Conservation (phyloP, 2,888 invertebrate genomes). For the Pharmacophagus antenor region DNA sequence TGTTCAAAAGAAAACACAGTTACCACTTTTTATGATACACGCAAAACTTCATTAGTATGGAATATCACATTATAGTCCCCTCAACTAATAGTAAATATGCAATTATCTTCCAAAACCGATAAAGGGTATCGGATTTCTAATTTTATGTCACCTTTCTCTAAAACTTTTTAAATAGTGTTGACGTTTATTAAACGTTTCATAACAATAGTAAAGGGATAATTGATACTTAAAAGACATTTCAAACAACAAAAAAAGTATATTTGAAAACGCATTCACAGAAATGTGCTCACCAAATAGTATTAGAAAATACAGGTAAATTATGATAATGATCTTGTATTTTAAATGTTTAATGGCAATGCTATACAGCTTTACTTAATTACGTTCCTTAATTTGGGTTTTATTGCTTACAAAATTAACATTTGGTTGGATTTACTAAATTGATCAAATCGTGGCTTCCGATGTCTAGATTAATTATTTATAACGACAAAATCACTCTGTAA, state of each 20-base stretch:
- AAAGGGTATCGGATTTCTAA: too few relatives aligned
- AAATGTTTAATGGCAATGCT: constrained; percentile 6
- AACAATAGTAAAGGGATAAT: too few relatives aligned
- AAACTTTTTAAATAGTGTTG: too few relatives aligned
- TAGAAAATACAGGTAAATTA: constrained; percentile 8
- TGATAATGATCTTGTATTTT: constrained; percentile 20
- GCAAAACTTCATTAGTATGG: too few relatives aligned
- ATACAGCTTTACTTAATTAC: background rate
- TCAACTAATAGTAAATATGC: too few relatives aligned
- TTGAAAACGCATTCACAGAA: background rate
- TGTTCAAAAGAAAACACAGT: too few relatives aligned
- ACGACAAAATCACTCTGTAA: background rate
- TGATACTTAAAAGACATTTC: too few relatives aligned
- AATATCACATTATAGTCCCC: too few relatives aligned
- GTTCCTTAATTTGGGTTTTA: constrained; percentile 8
- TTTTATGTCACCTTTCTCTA: too few relatives aligned
- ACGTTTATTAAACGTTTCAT: too few relatives aligned
- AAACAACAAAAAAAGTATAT: background rate
- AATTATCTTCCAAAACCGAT: too few relatives aligned
- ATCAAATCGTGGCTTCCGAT: background rate
- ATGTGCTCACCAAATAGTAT: constrained; percentile 2
- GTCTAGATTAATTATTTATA: background rate
- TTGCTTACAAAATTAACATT: constrained; percentile 17
- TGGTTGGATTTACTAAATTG: background rate
- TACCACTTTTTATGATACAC: too few relatives aligned